Percentiles rank a stretch among this genome's conserved stretches.
phyloP scores from a whole-genome alignment of 2,797 vertebrate species.

The Nannoperca australis region DNA sequence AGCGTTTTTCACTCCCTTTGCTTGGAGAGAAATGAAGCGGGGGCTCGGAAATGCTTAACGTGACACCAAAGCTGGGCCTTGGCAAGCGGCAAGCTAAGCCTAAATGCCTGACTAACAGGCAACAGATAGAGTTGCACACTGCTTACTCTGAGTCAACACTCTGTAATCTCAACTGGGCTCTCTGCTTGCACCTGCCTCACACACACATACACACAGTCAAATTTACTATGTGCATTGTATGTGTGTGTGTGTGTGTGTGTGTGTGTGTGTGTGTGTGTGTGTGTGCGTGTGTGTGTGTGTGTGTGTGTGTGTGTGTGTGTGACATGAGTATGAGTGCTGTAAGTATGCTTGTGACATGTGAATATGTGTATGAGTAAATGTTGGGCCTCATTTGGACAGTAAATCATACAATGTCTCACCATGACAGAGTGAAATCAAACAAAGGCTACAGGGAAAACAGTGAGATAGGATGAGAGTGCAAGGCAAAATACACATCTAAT shows the following conservation, averaged over 20 bases:
- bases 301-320: constrained; percentile 4
- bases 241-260: not conserved
- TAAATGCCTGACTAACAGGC: constrained; percentile 89
- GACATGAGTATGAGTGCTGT: constrained; percentile 12
- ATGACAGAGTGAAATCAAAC: constrained; percentile 12
- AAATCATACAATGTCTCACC: constrained; percentile 8
- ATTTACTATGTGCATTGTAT: constrained; percentile 33
- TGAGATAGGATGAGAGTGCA: not conserved
- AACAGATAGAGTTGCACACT: constrained; percentile 87
- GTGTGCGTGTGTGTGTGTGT: constrained; percentile 4
- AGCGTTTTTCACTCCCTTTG: constrained; percentile 40
- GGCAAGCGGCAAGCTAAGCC: constrained; percentile 86
- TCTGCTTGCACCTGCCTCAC: constrained; percentile 87
- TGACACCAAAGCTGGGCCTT: constrained; percentile 88
- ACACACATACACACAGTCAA: constrained; percentile 74
- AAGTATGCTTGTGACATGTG: constrained; percentile 1
- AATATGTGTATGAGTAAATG: constrained; percentile 1
- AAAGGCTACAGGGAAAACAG: constrained; percentile 14
- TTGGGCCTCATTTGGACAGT: constrained; percentile 18
- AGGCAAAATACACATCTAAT: constrained; percentile 2
- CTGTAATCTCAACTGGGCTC: constrained; percentile 90
- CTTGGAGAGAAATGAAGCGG: constrained; percentile 45
- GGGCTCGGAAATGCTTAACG: constrained; percentile 80
- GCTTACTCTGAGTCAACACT: constrained; percentile 92
- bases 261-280: constrained; percentile 3